Evolutionary conservation across 2,113 vertebrate species (phyloP), one percentile per base, ranked within the genome.

Genomic region (Paracanthobrama guichenoti): DNA sequence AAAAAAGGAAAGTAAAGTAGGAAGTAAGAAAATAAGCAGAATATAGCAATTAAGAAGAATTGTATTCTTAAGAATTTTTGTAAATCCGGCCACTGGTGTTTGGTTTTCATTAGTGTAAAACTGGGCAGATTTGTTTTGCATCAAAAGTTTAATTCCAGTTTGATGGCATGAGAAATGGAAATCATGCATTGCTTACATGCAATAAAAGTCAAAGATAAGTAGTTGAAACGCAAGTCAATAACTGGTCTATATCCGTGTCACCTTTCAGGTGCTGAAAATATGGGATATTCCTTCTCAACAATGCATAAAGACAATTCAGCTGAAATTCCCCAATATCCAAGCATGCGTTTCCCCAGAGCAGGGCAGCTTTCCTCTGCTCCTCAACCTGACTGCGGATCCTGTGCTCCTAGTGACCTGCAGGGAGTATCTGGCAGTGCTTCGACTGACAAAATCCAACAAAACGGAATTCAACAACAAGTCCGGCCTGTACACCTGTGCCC

Each of bases 241-340:
- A 4, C 28, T 18, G 57, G 24, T 60, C 11, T 60, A 9, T 46
- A 6, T 22, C 10, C 18, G 11, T 46, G 44, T 79, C 48, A 39
- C 18, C 11, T 80, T 26, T 6, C 79, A 90, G 91, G 90, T 90
- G 22, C 84, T 91, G 79, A 92, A 89, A 76, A 82, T 91, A 64
- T 89, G 93, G 91, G 90, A 92, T 85, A 90, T 90, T 80, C 86
- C 87, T 28, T 90, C 91, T 1, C 86, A 94, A 57, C 81, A 18
- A n/a, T 92, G 89, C 53, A 86, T 94, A 59, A 88, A 91, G 89
- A 90, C 84, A 3, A 0, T 92, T 28, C 18, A 6, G 13, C 87
- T 90, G 55, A 90, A 87, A 28, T 91, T 91, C 85, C 91, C 91
- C 2, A 85, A 84, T 20, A 55, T 91, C 35, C 87, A 91, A 22